Evolutionary conservation across 1,140 invertebrate genomes (phyloP), one percentile per base, ranked within the genome.

Genomic region (Zaprionus lachaisei): DNA sequence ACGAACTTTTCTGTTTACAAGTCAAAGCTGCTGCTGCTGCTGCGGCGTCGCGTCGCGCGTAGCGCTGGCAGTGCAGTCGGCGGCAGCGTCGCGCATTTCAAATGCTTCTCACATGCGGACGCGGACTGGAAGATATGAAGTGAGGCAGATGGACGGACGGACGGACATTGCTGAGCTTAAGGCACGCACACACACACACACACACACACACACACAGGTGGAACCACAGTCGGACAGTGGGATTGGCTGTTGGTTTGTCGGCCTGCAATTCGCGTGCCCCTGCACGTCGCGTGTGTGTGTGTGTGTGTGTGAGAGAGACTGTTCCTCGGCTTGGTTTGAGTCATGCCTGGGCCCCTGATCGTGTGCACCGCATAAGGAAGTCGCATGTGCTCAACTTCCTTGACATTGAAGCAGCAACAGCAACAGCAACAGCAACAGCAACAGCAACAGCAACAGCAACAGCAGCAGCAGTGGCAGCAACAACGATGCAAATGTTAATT

Each of bases 1-100:
- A 92, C 91, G 91, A 92, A 92, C 91, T 92, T 92, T 92, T 92
- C 79, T 91, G 86, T 92, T 92, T 92, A 92, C 91, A 92, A 83
- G 83, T 81, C 86, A 82, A 72, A 63, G 71, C 76, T 78, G 75
- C 81, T 81, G 81, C 67, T 70, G 41, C 41, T 47, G 41, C n/a
- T 6, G 38, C 38, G 38, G 28, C 58, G 58, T 47, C 5, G 75
- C 34, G 26, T 64, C 76, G 44, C 28, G 28, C 51, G 56, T 31
- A 51, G 28, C 58, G 58, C 38, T 5, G 75, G 47, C 66, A 60
- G 22, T 61, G 20, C 58, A 58, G 37, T 69, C 78, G 37, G 4
- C 65, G 34, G 4, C 77, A 55, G 15, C 76, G 74, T 34, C 64
- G 80, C 64, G 58, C 41, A 70, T 75, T 76, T 83, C 81, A 83